Percentiles rank a stretch among this genome's conserved stretches.
Conservation (phyloP, 2,113 vertebrate species). For the Sinocyclocheilus anshuiensis region DNA sequence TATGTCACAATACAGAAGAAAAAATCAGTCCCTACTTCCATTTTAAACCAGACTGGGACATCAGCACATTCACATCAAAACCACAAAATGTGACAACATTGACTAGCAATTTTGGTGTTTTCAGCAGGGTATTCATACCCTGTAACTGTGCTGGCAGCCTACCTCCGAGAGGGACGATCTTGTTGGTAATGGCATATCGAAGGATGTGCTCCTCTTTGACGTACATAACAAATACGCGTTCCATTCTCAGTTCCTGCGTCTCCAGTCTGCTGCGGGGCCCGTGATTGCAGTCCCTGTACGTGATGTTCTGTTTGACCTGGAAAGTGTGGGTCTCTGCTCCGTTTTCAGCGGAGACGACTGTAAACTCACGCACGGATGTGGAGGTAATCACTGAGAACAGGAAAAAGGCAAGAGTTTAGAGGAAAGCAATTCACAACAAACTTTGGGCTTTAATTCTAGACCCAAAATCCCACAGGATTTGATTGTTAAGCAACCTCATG, state of each 20-base stretch:
- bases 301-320: conserved; percentile 86
- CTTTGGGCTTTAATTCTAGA: neutral
- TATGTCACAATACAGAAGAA: neutral
- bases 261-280: conserved; percentile 51
- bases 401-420: neutral
- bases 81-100: neutral
- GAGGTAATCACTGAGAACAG: conserved; percentile 76
- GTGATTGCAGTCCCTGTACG: conserved; percentile 78
- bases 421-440: conserved; percentile 6
- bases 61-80: neutral
- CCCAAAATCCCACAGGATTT: neutral
- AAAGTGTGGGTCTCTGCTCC: conserved; percentile 82
- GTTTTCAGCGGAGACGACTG: conserved; percentile 67
- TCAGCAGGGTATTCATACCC: neutral
- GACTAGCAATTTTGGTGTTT: neutral
- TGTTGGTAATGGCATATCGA: conserved; percentile 89
- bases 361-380: conserved; percentile 79
- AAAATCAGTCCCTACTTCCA: neutral
- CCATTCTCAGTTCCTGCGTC: conserved; percentile 80
- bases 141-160: conserved; percentile 31
- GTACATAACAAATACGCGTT: conserved; percentile 85
- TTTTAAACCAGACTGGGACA: neutral
- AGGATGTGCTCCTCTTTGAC: conserved; percentile 83
- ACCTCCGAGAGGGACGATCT: conserved; percentile 83
- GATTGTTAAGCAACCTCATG: neutral